Base-by-base conservation (phyloP, 1,140 invertebrate species). In the Megathymus violae region DNA sequence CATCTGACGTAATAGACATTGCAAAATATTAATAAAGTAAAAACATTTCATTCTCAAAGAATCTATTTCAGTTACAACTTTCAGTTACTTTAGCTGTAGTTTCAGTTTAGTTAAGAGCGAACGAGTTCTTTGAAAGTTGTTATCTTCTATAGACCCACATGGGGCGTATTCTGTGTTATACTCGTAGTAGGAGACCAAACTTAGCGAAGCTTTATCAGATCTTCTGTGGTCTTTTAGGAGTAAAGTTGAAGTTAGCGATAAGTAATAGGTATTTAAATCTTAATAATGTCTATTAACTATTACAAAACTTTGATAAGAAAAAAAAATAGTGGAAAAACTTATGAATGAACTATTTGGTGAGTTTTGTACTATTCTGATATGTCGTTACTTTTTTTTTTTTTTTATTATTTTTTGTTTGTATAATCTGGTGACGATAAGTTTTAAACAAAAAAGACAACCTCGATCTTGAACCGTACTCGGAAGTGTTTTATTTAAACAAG, bases 401-500 rank as follows among this genome's bases (percentile, higher is more conserved):
- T n/a, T n/a, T n/a, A n/a, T n/a, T n/a, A n/a, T n/a, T n/a, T n/a
- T n/a, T n/a, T n/a, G n/a, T n/a, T n/a, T n/a, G n/a, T n/a, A 25
- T 6, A 25, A 25, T 3, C 22, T 25, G 22, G 6, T 6, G 22
- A 25, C 22, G 22, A 25, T 25, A 25, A 25, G 27, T 7, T 31
- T 4, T 64, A 71, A 71, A 68, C 67, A 69, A 70, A 70, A 80
- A 78, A 70, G 71, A 73, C 74, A 71, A 76, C 71, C 72, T 72
- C 31, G 4, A 78, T 58, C 64, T 73, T 69, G 44, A 64, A 82
- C 76, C 78, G 71, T 61, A 64, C 66, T 71, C 69, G 56, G 56
- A 78, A 76, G 71, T 81, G 76, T 84, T 84, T 85, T 85, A 84
- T 83, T 79, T 71, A 80, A 80, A 81, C 65, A 64, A 69, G 60